Percentiles rank a stretch among this genome's conserved stretches.
Evolutionary conservation across 1,140 invertebrate species (phyloP).

Genomic region (Drosophila arawakana): DNA sequence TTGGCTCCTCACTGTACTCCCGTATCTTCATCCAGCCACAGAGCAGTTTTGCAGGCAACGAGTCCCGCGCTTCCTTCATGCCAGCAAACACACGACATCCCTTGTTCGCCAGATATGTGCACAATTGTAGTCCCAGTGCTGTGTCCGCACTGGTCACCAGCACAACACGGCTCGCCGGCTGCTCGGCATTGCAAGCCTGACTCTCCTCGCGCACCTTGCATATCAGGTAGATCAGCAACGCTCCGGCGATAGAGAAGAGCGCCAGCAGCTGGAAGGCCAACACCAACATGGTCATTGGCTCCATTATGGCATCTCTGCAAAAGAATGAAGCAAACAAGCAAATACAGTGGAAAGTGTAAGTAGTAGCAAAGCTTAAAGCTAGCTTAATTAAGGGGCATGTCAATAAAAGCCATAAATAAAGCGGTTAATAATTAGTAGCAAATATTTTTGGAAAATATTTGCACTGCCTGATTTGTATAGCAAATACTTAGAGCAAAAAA

Average conservation of each 20-base stretch:
- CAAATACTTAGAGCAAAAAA: no score
- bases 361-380: no score
- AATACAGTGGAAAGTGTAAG: no score
- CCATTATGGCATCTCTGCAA: conserved; percentile 87
- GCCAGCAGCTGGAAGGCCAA: conserved; percentile 91
- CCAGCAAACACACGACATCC: conserved; percentile 92
- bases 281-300: conserved; percentile 90
- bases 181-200: conserved; percentile 61
- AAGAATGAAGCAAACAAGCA: conserved; percentile 4
- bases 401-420: no score
- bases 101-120: conserved; percentile 87
- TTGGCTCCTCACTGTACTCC: conserved; percentile 85
- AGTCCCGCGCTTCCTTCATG: conserved; percentile 86
- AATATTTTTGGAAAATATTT: no score
- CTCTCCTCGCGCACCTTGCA: conserved; percentile 88
- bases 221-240: conserved; percentile 90
- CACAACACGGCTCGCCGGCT: conserved; percentile 86
- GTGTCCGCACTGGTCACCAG: conserved; percentile 92
- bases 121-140: conserved; percentile 88
- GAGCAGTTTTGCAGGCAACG: conserved; percentile 85
- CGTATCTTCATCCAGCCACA: conserved; percentile 87
- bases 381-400: no score
- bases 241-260: conserved; percentile 91
- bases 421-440: no score
- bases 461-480: no score